A percentile compares a stretch with the other conserved stretches of the same genome.
Conservation (phyloP, 2,113 vertebrate genomes). For the Corydoras sp. region DNA sequence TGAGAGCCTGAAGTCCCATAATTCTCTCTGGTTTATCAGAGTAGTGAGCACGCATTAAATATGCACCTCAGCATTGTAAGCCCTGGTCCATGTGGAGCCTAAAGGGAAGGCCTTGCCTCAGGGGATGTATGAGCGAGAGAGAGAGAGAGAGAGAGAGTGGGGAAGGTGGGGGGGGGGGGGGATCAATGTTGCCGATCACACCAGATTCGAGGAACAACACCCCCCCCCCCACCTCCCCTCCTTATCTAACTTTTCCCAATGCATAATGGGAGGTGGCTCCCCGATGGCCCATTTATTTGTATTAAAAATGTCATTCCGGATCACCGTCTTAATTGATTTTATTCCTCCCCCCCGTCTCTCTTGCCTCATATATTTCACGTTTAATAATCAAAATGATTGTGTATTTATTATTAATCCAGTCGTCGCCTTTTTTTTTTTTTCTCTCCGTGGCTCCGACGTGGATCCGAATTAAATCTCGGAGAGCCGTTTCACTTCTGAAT, state of each 20-base stretch:
- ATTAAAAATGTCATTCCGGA: slow-evolving; percentile 55
- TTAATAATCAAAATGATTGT: slow-evolving; percentile 48
- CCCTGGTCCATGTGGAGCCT: slow-evolving; percentile 26
- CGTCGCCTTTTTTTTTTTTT: slow-evolving; percentile 17
- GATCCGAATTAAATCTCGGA: slow-evolving; percentile 29
- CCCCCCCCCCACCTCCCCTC: slow-evolving; percentile 25
- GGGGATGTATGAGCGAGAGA: slow-evolving; percentile 41
- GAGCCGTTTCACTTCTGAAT: slow-evolving; percentile 17
- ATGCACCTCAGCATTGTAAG: slow-evolving; percentile 45
- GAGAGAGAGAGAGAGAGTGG: slow-evolving; percentile 1
- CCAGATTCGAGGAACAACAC: slow-evolving; percentile 35
- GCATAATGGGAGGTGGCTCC: slow-evolving; percentile 48
- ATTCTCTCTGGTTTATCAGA: slow-evolving; percentile 27
- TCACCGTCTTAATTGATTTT: slow-evolving; percentile 53
- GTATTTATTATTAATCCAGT: slow-evolving; percentile 47
- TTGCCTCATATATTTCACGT: slow-evolving; percentile 39
- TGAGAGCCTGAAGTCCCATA: slow-evolving; percentile 28
- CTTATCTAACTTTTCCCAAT: slow-evolving; percentile 50
- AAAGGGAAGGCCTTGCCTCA: slow-evolving; percentile 32
- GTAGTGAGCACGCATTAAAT: slow-evolving; percentile 42
- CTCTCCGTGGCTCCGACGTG: slow-evolving; percentile 23
- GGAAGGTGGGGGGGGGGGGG: no score
- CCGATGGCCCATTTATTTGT: slow-evolving; percentile 54
- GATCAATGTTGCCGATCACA: slow-evolving; percentile 25
- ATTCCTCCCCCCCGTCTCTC: slow-evolving; percentile 28